Base-by-base conservation (phyloP, 2,113 vertebrate species). In the Paedocypris sp. region DNA sequence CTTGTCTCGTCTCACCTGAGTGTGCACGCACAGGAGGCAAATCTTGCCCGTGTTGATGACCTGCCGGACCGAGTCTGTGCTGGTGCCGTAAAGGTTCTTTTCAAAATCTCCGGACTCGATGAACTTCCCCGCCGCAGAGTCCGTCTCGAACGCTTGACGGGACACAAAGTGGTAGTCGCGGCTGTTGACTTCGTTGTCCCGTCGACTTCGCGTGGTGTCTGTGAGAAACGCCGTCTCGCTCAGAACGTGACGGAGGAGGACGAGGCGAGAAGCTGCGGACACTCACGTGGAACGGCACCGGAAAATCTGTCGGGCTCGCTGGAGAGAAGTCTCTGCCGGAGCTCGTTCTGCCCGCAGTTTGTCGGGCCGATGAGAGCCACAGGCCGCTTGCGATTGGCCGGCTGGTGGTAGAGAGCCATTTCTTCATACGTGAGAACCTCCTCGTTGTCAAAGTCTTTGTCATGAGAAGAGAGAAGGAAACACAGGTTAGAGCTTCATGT, bases 1-100 rank as follows among this genome's bases (percentile, higher is more conserved):
- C 13, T 5, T 20, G n/a, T 29, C 46, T n/a, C 0, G 11, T 38
- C 80, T 60, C 71, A 99, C 95, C 93, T 99, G 95, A 9, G 94
- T 91, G 68, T 91, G 92, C 62, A 99, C 87, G 80, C 90, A 94
- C 61, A 99, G 74, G 64, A 99, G 86, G 72, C 95, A 97, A 73
- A 98, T 99, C 70, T 97, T 99, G 63, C 94, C 90, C 3, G 92
- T 93, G 84, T 97, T 99, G 83, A 98, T 96, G 36, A 99, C 88
- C 70, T 99, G 95, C 42, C 93, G 86, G 68, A 99, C 93, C 0
- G 93, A 95, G 80, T 99, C 95, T 12, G 89, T 87, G 68, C 93
- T 93, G 3, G 93, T 97, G 64, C 95, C 95, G 7, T 99, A 99
- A 4, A 93, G 83, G 73, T 99, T 98, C 82, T 94, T 98, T 76